Evolutionary conservation across 1,140 invertebrate species (phyloP), one percentile per base, ranked within the genome.

Genomic region (Neodiprion virginianus): DNA sequence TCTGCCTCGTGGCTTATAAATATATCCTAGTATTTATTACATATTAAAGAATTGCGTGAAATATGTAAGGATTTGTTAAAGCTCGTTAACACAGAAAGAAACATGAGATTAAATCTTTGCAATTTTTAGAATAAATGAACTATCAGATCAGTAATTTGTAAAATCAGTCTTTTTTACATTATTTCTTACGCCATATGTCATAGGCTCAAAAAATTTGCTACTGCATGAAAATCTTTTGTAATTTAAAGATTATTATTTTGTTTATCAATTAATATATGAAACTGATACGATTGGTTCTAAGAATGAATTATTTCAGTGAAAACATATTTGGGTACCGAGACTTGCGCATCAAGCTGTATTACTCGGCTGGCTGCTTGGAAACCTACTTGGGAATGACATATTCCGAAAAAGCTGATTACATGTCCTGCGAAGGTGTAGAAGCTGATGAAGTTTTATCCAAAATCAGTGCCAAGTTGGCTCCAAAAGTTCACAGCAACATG

Each of bases 311-410:
- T 28, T 82, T 72, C 77, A 95, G 94, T 80, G 97, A 99, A 89
- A 95, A 92, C 75, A 97, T 98, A 84, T 98, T 98, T 91, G 97
- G 97, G 17, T 98, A 98, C 83, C 92, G 94, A 84, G 93, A 96
- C 82, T 88, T 98, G 28, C 90, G 91, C 75, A 92, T 98, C 8
- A 91, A 93, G 69, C 85, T 98, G 11, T 95, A 94, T 82, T 98
- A 97, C 84, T 93, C 93, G 77, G 96, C 96, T 69, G 95, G 93
- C 48, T 93, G 92, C 73, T 89, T 98, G 67, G 91, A 92, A 76
- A 93, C 94, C 21, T 97, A 93, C 81, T 79, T 95, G 3, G 90
- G 91, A 61, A 89, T 95, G 72, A 89, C 86, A n/a, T 94, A 92
- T 81, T 85, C 85, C 0, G 90, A 92, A 53, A 92, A 92, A 88